Percentiles rank a stretch among this genome's conserved stretches.
These are phyloP conservation scores for Sebastes trivittatus DNA, from an alignment of 2,797 vertebrate species.

Conservation along the genomic window DNA sequence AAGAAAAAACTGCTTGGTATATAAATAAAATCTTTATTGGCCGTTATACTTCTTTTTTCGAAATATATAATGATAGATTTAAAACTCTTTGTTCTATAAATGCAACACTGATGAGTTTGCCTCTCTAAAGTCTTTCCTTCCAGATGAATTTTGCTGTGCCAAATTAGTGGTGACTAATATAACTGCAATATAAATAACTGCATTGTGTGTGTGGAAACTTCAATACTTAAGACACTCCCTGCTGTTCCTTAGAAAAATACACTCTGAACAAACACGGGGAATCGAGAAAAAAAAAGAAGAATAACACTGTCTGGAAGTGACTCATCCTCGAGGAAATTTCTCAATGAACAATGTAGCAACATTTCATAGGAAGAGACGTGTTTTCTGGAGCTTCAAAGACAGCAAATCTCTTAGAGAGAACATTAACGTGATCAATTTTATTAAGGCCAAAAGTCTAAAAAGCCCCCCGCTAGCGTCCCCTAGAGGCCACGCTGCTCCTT, in stretches of 20 bases:
- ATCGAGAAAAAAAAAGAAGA: conserved; percentile 13
- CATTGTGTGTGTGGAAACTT: conserved; percentile 54
- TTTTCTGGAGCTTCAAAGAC: conserved; percentile 31
- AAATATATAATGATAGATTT: conserved; percentile 72
- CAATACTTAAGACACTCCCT: conserved; percentile 72
- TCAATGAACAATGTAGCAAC: conserved; percentile 37
- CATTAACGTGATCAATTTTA: conserved; percentile 16
- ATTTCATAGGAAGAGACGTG: neutral
- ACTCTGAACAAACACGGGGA: conserved; percentile 51
- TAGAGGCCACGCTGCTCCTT: conserved; percentile 17
- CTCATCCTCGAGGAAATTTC: conserved; percentile 28
- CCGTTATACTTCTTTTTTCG: conserved; percentile 55
- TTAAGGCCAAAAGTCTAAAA: conserved; percentile 15
- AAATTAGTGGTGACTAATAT: conserved; percentile 38
- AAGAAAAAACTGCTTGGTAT: conserved; percentile 63
- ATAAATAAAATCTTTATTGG: conserved; percentile 83
- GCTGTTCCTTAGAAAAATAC: conserved; percentile 69
- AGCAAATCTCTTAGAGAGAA: conserved; percentile 34
- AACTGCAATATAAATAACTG: conserved; percentile 61
- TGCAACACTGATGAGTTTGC: conserved; percentile 58
- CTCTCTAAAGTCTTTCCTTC: conserved; percentile 21
- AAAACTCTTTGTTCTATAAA: conserved; percentile 70
- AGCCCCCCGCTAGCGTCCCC: conserved; percentile 7
- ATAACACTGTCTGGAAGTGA: conserved; percentile 64
- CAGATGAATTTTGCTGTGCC: conserved; percentile 18